phyloP scores from a whole-genome alignment of 2,888 invertebrate genomes.

The Diarsia rubi region DNA sequence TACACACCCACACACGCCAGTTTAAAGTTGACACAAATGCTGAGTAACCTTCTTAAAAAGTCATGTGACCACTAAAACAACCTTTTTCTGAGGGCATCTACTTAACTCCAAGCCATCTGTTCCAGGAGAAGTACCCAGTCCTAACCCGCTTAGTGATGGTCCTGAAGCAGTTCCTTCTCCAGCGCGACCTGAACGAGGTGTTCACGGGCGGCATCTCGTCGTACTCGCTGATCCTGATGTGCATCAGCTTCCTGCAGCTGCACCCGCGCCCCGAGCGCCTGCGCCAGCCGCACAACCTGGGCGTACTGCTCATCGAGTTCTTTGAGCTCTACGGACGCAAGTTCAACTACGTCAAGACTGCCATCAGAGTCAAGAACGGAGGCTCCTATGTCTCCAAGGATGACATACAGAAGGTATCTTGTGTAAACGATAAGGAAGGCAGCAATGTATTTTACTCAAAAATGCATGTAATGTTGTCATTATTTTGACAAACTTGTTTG shows the following conservation, averaged over 20 bases:
- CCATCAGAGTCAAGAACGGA: constrained; percentile 97
- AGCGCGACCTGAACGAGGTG: constrained; percentile 99
- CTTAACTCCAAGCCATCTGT: constrained; percentile 23
- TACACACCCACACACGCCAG: no score
- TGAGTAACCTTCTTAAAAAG: background rate
- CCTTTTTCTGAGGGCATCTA: background rate
- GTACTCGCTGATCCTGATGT: constrained; percentile 99
- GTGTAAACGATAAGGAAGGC: background rate
- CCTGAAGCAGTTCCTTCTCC: constrained; percentile 99
- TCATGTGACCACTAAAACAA: background rate
- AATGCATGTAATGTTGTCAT: no score
- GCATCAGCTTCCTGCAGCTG: constrained; percentile 98
- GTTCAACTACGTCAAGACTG: constrained; percentile 98
- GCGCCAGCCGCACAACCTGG: constrained; percentile 94
- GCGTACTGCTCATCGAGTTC: constrained; percentile 98
- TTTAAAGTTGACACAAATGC: background rate
- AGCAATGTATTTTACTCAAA: no score
- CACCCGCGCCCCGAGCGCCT: constrained; percentile 96
- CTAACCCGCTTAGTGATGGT: constrained; percentile 98
- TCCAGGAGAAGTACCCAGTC: constrained; percentile 95
- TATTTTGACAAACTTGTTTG: no score
- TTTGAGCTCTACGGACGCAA: constrained; percentile 99
- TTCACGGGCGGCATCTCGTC: constrained; percentile 99
- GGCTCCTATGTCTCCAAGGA: constrained; percentile 98
- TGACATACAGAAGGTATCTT: constrained; percentile 93